These are phyloP conservation scores for Indicator maculatus DNA, from an alignment of 2,113 vertebrate species.

Conservation along the genomic window DNA sequence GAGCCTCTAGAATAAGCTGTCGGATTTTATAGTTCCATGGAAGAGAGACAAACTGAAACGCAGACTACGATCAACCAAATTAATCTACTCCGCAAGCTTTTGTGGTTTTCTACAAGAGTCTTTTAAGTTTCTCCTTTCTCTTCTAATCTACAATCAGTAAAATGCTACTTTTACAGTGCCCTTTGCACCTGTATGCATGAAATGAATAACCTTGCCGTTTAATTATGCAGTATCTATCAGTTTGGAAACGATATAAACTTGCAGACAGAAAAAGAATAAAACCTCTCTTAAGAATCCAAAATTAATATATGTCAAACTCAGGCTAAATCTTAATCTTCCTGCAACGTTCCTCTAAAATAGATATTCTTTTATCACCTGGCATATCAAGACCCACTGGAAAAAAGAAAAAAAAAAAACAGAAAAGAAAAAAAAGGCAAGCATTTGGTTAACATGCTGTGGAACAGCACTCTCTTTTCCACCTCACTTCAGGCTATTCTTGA, in stretches of 20 bases:
- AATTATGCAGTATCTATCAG: conserved; percentile 78
- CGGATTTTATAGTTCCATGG: conserved; percentile 33
- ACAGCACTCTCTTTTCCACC: conserved; percentile 76
- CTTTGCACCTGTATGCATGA: conserved; percentile 80
- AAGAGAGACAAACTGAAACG: conserved; percentile 40
- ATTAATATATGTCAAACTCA: conserved; percentile 81
- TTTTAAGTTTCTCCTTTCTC: conserved; percentile 73
- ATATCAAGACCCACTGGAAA: conserved; percentile 70
- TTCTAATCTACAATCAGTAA: conserved; percentile 79
- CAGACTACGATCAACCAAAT: conserved; percentile 64
- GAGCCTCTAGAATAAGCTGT: conserved; percentile 42
- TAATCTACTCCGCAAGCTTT: conserved; percentile 74
- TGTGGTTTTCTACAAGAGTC: conserved; percentile 67
- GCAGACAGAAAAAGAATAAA: conserved; percentile 78
- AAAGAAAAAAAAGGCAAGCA: not conserved
- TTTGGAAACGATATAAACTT: conserved; percentile 79
- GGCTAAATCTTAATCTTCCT: conserved; percentile 82
- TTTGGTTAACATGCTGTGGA: conserved; percentile 80
- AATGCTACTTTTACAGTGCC: conserved; percentile 78
- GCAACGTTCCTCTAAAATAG: conserved; percentile 81
- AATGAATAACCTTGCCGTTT: conserved; percentile 81
- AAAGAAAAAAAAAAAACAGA: conserved; percentile 42
- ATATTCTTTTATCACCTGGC: conserved; percentile 79
- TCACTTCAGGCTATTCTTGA: conserved; percentile 84
- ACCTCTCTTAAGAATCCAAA: conserved; percentile 76